phyloP scores from a whole-genome alignment of 92 coral and sea anemone genomes.

The Epizoanthus rinbou region DNA sequence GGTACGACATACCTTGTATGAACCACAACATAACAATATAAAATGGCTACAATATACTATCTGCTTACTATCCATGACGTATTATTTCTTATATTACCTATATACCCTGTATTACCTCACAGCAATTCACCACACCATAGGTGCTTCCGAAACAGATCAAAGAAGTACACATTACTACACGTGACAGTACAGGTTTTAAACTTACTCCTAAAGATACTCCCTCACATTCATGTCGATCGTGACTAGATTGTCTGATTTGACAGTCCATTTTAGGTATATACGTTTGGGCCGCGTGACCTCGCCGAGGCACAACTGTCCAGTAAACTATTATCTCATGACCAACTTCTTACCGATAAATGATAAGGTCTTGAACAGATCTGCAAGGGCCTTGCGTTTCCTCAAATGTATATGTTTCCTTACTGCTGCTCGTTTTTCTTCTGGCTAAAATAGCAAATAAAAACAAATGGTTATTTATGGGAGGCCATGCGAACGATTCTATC shows the following conservation, averaged over 20 bases:
- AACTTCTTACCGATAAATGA: conserved; percentile 73
- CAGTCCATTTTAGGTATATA: too few species aligned
- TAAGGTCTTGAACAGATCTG: conserved; percentile 89
- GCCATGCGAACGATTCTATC: neutral
- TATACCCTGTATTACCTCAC: too few species aligned
- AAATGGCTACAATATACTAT: neutral
- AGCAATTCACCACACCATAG: too few species aligned
- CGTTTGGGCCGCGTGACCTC: too few species aligned
- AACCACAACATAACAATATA: neutral
- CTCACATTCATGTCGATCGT: too few species aligned
- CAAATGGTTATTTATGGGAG: neutral
- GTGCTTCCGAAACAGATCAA: too few species aligned
- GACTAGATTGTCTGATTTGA: too few species aligned
- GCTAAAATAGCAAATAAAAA: conserved; percentile 48
- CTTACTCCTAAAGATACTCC: too few species aligned
- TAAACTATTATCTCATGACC: too few species aligned
- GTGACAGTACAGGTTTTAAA: too few species aligned
- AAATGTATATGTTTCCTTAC: conserved; percentile 84
- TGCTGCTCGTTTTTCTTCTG: conserved; percentile 80
- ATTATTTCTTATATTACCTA: neutral
- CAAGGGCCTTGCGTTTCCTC: conserved; percentile 82
- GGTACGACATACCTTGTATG: conserved; percentile 83
- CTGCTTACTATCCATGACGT: neutral
- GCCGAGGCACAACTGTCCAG: too few species aligned
- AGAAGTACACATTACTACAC: too few species aligned